Percentiles rank a stretch among this genome's conserved stretches.
phyloP scores from a whole-genome alignment of 2,888 invertebrate genomes.

The Vanessa cardui region DNA sequence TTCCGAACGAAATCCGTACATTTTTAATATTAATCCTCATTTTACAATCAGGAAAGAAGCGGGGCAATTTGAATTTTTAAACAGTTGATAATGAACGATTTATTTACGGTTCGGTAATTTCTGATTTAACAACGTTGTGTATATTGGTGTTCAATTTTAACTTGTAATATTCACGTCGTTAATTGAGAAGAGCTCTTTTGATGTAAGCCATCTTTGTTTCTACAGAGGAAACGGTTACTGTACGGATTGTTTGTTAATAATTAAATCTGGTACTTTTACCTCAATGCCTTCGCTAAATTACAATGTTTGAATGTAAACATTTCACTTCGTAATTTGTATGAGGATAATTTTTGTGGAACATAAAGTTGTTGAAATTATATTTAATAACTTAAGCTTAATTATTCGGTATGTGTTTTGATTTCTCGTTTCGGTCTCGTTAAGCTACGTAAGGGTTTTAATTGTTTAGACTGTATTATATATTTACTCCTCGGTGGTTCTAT shows the following conservation, averaged over 20 bases:
- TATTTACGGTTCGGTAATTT: slow-evolving; percentile 47
- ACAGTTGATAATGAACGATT: slow-evolving; percentile 60
- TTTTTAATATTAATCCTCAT: slow-evolving; percentile 59
- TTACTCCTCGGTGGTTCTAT: too few relatives aligned
- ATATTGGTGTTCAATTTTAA: slow-evolving; percentile 25
- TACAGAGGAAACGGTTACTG: slow-evolving; percentile 20
- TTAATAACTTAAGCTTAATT: slow-evolving; percentile 27
- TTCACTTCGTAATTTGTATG: slow-evolving; percentile 26
- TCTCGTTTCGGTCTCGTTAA: slow-evolving; percentile 31
- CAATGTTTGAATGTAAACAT: slow-evolving; percentile 30
- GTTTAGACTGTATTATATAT: background rate
- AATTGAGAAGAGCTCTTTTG: slow-evolving; percentile 42
- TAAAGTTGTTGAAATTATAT: slow-evolving; percentile 19
- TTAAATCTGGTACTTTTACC: slow-evolving; percentile 27
- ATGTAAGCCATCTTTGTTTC: slow-evolving; percentile 41
- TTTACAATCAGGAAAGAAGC: slow-evolving; percentile 58
- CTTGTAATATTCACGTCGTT: slow-evolving; percentile 28
- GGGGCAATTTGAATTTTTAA: slow-evolving; percentile 71
- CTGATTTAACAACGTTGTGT: slow-evolving; percentile 42
- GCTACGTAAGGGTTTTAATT: slow-evolving; percentile 15
- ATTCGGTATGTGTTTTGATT: slow-evolving; percentile 25
- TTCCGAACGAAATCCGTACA: slow-evolving; percentile 11
- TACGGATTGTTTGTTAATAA: slow-evolving; percentile 31
- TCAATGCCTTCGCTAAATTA: slow-evolving; percentile 28
- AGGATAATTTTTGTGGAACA: slow-evolving; percentile 25